phyloP scores from a whole-genome alignment of 2,888 invertebrate genomes.

The Pristionchus maxplancki region DNA sequence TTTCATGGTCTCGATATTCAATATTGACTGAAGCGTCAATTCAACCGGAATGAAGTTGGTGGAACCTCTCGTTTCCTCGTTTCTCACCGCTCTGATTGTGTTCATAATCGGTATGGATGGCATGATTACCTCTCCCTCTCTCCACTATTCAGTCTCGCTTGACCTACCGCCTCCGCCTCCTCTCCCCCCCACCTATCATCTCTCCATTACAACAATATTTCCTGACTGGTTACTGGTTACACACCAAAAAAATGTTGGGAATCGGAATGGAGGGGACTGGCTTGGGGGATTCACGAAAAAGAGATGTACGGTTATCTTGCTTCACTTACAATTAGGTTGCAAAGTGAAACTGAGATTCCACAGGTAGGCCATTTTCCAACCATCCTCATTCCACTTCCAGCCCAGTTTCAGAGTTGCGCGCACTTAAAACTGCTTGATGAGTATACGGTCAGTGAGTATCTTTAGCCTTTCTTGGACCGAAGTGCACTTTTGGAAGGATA shows the following conservation, averaged over 20 bases:
- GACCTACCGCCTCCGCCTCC: not conserved
- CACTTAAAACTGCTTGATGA: constrained; percentile 41
- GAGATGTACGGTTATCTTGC: not conserved
- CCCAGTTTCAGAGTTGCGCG: not conserved
- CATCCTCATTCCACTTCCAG: not conserved
- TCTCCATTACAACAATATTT: constrained; percentile 21
- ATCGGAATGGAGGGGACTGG: not conserved
- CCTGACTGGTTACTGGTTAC: constrained; percentile 24
- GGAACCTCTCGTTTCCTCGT: not conserved
- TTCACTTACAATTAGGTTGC: not conserved
- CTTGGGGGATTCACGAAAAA: not conserved
- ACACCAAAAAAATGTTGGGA: constrained; percentile 6
- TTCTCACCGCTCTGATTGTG: constrained; percentile 32
- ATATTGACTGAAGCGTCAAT: too few species aligned
- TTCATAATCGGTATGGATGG: constrained; percentile 36
- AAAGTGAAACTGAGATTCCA: not conserved
- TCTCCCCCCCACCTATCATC: not conserved
- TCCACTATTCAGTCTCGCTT: constrained; percentile 24
- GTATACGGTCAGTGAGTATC: constrained; percentile 44
- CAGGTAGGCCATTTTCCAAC: not conserved
- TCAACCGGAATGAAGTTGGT: constrained; percentile 2
- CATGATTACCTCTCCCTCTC: not conserved
- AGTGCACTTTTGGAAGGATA: constrained; percentile 1
- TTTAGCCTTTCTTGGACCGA: constrained; percentile 38
- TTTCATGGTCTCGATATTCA: not conserved